Conservation (phyloP, 2,113 vertebrate genomes). For the Leucoraja erinaceus region DNA sequence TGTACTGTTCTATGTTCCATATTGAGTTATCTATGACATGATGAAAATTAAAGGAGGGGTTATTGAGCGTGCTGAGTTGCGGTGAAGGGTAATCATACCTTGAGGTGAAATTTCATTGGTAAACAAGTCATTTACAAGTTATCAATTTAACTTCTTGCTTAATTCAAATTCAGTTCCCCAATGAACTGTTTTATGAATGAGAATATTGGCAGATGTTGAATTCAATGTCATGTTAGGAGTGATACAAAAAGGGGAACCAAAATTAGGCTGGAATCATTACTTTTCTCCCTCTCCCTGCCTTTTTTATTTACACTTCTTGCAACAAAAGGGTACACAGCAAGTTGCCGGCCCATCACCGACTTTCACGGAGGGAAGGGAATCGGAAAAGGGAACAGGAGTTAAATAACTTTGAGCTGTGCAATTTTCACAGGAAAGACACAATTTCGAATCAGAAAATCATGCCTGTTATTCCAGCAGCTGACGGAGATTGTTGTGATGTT, state of each 20-base stretch:
- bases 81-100: neutral
- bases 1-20: neutral
- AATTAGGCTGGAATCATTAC: neutral
- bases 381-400: too few species aligned
- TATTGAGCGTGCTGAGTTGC: neutral
- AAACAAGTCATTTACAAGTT: neutral
- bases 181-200: neutral
- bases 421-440: neutral
- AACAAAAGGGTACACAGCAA: neutral
- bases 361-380: neutral
- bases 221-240: neutral
- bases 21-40: neutral
- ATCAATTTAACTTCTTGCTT: neutral
- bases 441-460: neutral
- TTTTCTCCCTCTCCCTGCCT: neutral
- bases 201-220: constrained; percentile 7
- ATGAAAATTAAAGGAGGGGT: neutral
- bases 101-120: neutral
- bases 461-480: neutral
- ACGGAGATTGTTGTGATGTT: neutral
- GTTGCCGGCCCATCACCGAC: neutral
- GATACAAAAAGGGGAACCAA: neutral
- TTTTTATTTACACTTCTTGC: neutral
- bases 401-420: neutral
- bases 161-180: neutral